Base-by-base conservation (phyloP, 2,113 vertebrate genomes). In the Otolemur garnettii region DNA sequence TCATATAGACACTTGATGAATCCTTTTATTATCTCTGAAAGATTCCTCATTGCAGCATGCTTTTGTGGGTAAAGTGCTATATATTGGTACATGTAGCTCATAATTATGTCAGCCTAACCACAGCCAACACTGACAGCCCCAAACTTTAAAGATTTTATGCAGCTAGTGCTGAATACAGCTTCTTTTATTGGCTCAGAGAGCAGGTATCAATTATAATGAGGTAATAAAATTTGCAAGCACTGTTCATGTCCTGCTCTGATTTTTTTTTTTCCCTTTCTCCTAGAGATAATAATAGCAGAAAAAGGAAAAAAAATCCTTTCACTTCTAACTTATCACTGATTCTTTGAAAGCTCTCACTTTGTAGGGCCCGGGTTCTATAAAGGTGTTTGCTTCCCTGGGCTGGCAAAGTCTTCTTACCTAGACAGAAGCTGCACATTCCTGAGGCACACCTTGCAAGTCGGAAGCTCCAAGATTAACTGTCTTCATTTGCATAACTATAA, bases 401-500 rank as follows among this genome's bases (percentile, higher is more conserved):
- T 90, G 93, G 91, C 33, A 93, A 80, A 85, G 91, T 97, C 96
- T 94, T 94, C 22, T 96, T 96, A 86, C 68, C 92, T 93, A 81
- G 94, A 96, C 35, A 79, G 95, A 91, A 96, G 95, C 94, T 87
- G 81, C 28, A 78, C 93, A 95, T 97, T 98, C 94, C 94, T 24
- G 50, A 94, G 96, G 93, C 97, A 97, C 96, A 98, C 97, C 97
- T 98, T 97, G 93, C 96, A 96, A 97, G 96, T 64, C 88, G 91
- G 87, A 91, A 96, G 94, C 90, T 72, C 86, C 33, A 1, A 95
- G 98, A 99, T 98, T 98, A 98, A 97, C 97, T 33, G 62, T 24
- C 74, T 38, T 28, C 28, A 98, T 99, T 98, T 99, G 98, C 98
- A 98, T 98, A 98, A 97, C 98, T 77, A 96, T 98, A 98, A 98